phyloP scores from a whole-genome alignment of 2,113 vertebrate species.

The Suricata suricatta region DNA sequence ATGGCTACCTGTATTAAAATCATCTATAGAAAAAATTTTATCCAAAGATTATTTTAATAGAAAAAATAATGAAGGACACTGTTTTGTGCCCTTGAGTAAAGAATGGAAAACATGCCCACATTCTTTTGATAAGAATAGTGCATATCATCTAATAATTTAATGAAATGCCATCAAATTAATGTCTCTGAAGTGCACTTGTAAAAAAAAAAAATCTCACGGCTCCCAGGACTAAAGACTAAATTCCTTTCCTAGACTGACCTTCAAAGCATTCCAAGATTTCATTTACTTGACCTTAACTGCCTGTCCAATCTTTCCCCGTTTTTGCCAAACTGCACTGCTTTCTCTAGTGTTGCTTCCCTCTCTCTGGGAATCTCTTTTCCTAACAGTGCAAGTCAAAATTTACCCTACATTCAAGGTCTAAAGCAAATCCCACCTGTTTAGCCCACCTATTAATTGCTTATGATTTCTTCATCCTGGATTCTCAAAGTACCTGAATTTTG shows the following conservation, averaged over 20 bases:
- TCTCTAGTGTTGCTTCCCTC: not conserved
- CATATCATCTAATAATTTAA: not conserved
- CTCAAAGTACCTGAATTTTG: not conserved
- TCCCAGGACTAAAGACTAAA: not conserved
- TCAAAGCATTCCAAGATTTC: not conserved
- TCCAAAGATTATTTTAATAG: not conserved
- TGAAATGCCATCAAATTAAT: not conserved
- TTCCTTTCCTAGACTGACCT: not conserved
- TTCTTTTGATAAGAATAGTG: not conserved
- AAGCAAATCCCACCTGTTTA: not conserved
- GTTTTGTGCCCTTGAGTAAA: not conserved
- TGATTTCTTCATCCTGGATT: not conserved
- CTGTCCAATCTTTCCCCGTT: not conserved
- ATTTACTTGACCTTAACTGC: not conserved
- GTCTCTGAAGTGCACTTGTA: not conserved
- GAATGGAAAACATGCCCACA: not conserved
- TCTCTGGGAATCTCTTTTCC: not conserved
- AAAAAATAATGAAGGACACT: not conserved
- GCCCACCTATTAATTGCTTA: too few species aligned
- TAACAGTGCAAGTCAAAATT: accelerated
- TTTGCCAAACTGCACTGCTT: not conserved
- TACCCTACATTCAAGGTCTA: not conserved
- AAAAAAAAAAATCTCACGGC: not conserved
- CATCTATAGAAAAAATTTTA: not conserved
- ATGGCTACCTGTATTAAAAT: not conserved